phyloP scores from a whole-genome alignment of 2,113 vertebrate genomes.

The Sinocyclocheilus rhinocerous region DNA sequence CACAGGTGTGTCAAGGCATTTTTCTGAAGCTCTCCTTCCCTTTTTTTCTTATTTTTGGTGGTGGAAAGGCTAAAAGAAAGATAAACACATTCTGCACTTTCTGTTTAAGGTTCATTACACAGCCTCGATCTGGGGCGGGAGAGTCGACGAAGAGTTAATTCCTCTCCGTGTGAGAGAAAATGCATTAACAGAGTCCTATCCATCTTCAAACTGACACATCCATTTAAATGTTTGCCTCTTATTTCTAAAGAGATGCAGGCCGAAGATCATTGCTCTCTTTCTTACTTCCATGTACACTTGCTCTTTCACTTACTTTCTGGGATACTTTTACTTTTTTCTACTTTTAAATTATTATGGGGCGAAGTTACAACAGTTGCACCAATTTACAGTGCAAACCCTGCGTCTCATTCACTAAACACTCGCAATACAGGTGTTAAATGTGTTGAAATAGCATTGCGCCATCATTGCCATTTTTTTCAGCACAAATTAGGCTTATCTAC shows the following conservation, averaged over 20 bases:
- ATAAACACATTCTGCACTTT: constrained; percentile 69
- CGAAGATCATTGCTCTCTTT: constrained; percentile 51
- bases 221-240: constrained; percentile 74
- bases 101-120: constrained; percentile 74
- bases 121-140: constrained; percentile 63
- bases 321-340: not conserved
- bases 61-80: constrained; percentile 56
- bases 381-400: not conserved
- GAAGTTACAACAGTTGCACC: not conserved
- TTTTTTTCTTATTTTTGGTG: constrained; percentile 46
- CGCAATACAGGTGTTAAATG: not conserved
- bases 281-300: not conserved
- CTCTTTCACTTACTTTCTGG: constrained; percentile 54
- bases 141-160: constrained; percentile 73
- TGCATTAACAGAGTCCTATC: constrained; percentile 76
- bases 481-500: not conserved
- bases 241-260: constrained; percentile 64
- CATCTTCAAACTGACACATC: constrained; percentile 72
- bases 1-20: constrained; percentile 63
- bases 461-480: not conserved
- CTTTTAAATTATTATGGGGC: not conserved
- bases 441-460: not conserved
- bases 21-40: constrained; percentile 7
- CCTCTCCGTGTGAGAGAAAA: constrained; percentile 68
- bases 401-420: not conserved